Base-by-base conservation (phyloP, 2,888 invertebrate genomes). In the Julus scanicus region DNA sequence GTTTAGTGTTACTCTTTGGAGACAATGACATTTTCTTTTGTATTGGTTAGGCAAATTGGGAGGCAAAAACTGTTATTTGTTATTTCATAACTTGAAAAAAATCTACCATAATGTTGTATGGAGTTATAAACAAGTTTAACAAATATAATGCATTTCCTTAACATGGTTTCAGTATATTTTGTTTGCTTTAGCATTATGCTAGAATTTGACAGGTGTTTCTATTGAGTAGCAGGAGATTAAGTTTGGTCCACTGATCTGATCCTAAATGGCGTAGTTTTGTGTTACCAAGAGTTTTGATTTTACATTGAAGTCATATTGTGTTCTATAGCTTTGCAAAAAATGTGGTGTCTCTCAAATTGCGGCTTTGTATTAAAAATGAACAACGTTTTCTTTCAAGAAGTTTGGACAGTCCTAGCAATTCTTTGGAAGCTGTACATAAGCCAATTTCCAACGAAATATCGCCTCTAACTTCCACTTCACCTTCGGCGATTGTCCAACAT, bases 351-450 rank as follows among this genome's bases (percentile, higher is more conserved):
- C 84, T 39, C 84, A 17, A 15, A 84, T 40, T 1, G n/a, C 40
- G 2, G 15, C 6, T 2, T 44, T 29, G 49, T 44, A 48, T 20
- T 85, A 85, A 85, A 17, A 44, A 20, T 86, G 5, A 37, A 37
- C 53, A 15, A 37, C 2, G 17, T 86, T 86, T 86, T 20, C 11
- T 86, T 86, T 49, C 49, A 29, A 94, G 94, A 90, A 93, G 94
- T 91, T 93, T 95, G 91, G 96, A 96, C 91, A 96, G 96, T 92
- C 96, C 95, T 89, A 94, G 94, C 91, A 95, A 94, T 90, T 95
- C 95, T 89, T 93, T 95, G 92, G 96, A 95, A 92, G 94, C 94
- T 90, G 95, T 95, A 90, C 91, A 92, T 92, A 90, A 90, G 86
- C 89, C 89, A 29, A 86, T 88, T 89, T 20, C 89, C 89, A 80